Base-by-base conservation (phyloP, 2,888 invertebrate genomes). In the Dicyrtomina minuta region DNA sequence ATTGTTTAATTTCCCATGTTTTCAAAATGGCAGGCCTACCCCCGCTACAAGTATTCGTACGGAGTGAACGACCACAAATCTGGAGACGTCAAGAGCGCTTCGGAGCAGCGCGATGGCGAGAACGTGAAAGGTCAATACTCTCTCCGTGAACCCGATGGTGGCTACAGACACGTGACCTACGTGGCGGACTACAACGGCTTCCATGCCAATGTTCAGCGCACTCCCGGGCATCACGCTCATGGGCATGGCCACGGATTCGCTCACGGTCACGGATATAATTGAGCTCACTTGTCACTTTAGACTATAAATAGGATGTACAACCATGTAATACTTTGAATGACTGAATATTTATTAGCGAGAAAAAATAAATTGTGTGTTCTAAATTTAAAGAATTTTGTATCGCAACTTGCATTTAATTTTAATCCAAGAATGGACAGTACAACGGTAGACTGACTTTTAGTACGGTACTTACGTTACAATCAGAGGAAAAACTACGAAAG, bases 41-140 rank as follows among this genome's bases (percentile, higher is more conserved):
- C 64, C 46, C 33, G 43, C 8, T 69, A 69, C 69, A 64, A 69
- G 27, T 68, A 62, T 44, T 26, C 62, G 4, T 75, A 74, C 24
- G 75, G 73, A 39, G 74, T 74, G 5, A 74, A 75, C 24, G 77
- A 77, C 51, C 74, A 74, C 27, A 70, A 75, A 56, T 73, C 75
- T 26, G 75, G 75, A 49, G 77, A 77, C 55, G 41, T 66, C 12
- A 77, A 71, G 43, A 44, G 56, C n/a, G 69, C 69, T 49, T 56
- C 44, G 5, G 69, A 69, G 46, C 33, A 27, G 1, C 56, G 69
- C 46, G 69, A 69, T 26, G 69, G 69, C 33, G 64, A 69, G 15
- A 44, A 24, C 20, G 69, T 69, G 13, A 64, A 69, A 33, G 69
- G 69, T 33, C 58, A 64, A 56, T 69, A 69, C 44, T 69, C 69